A percentile compares a stretch with the other conserved stretches of the same genome.
Evolutionary conservation across 1,140 invertebrate genomes (phyloP).

Genomic region (Batillaria attramentaria): DNA sequence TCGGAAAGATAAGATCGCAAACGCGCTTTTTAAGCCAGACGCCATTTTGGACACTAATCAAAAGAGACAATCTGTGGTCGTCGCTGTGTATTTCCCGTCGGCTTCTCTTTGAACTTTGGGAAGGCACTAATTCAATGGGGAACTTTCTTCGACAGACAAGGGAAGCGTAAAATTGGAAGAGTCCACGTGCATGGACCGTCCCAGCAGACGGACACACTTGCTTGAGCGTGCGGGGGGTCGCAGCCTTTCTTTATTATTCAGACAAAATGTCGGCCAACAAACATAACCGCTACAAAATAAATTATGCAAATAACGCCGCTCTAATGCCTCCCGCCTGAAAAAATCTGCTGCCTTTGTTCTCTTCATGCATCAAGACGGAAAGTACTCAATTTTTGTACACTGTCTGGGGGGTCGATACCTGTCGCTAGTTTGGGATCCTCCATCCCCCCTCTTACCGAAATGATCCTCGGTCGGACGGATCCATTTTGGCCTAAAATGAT

Average conservation of each 20-base stretch:
- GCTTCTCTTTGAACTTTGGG: not conserved
- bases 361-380: too few species aligned
- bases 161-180: slow-evolving; percentile 2
- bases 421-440: not conserved
- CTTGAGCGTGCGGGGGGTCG: slow-evolving; percentile 9
- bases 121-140: not conserved
- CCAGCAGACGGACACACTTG: not conserved
- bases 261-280: slow-evolving; percentile 23
- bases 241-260: not conserved
- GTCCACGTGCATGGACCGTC: slow-evolving; percentile 26
- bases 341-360: not conserved
- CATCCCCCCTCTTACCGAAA: slow-evolving; percentile 32
- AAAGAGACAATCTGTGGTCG: not conserved
- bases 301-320: slow-evolving; percentile 25
- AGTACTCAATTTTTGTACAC: not conserved
- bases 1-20: too few species aligned
- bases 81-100: not conserved
- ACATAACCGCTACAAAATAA: not conserved
- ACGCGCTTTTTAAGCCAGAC: not conserved
- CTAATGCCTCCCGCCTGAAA: not conserved
- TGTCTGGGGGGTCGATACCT: not conserved
- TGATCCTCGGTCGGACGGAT: slow-evolving; percentile 39
- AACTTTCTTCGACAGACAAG: not conserved
- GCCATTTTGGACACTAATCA: too few species aligned
- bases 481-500: slow-evolving; percentile 34